Conservation (phyloP, 1,140 invertebrate species). For the Orius insidiosus region DNA sequence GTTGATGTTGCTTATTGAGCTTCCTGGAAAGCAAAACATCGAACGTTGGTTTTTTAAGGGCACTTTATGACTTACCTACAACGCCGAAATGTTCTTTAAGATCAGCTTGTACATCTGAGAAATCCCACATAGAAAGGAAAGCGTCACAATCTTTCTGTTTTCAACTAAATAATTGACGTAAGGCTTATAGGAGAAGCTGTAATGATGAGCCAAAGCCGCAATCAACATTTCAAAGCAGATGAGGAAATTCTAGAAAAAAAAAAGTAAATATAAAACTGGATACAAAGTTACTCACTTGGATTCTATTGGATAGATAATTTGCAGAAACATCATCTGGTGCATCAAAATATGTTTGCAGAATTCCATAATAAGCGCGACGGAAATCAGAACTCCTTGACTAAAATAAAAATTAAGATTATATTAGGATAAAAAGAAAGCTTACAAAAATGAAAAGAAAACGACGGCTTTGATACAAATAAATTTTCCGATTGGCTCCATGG, state of each 20-base stretch:
- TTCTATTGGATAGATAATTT: constrained; percentile 50
- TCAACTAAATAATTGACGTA: constrained; percentile 36
- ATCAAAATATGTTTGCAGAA: constrained; percentile 53
- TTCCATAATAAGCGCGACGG: constrained; percentile 56
- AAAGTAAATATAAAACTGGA: background rate
- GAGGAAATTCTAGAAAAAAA: constrained; percentile 59
- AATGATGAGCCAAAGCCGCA: constrained; percentile 86
- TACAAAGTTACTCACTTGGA: constrained; percentile 44
- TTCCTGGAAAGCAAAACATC: constrained; percentile 1
- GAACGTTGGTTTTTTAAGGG: too few species aligned
- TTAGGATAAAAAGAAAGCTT: constrained; percentile 33
- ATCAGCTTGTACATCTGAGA: constrained; percentile 82
- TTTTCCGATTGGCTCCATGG: constrained; percentile 86
- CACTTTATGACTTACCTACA: constrained; percentile 38
- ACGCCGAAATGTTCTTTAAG: constrained; percentile 82
- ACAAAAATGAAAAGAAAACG: constrained; percentile 97
- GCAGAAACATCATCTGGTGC: constrained; percentile 43
- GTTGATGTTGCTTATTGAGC: constrained; percentile 14
- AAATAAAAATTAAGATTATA: constrained; percentile 23
- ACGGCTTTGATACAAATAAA: constrained; percentile 97
- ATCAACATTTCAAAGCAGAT: constrained; percentile 97
- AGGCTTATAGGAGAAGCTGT: constrained; percentile 81
- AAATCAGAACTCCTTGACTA: constrained; percentile 82
- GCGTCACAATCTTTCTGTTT: constrained; percentile 39
- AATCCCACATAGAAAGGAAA: constrained; percentile 75